Base-by-base conservation (phyloP, 2,113 vertebrate species). In the Formicarius rufipectus region DNA sequence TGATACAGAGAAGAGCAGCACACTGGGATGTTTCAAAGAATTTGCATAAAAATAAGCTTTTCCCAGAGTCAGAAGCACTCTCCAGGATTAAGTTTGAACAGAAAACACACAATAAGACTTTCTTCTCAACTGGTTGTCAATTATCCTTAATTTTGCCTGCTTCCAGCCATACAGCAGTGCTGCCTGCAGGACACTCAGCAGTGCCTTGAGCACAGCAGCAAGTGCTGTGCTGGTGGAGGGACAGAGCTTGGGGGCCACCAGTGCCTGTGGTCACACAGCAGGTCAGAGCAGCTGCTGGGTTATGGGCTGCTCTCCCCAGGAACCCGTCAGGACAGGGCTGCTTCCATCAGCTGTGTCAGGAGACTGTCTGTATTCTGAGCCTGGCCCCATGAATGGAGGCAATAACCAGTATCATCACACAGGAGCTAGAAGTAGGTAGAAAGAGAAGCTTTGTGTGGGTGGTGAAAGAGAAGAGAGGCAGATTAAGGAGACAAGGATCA, bases 401-500 rank as follows among this genome's bases (percentile, higher is more conserved):
- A 71, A 37, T 19, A 59, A 56, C 33, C 22, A 27, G 76, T 77
- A 77, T 28, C 79, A 44, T 80, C 93, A 89, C 1, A 3, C 79
- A 91, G 92, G 42, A 96, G 22, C 44, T 9, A 72, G 72, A 45
- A 71, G 81, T 12, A 77, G 69, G 76, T 55, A 93, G 94, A 85
- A 88, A 85, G 78, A 93, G 75, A 75, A 90, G 83, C 64, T 94
- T 91, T 86, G 93, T 90, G 95, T 95, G 93, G 96, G 95, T 84
- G 88, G 93, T 52, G 73, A 94, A 79, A 93, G 72, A 66, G 84
- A 78, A 95, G 85, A 93, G 55, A 95, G 27, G 72, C 82, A 92
- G 90, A 95, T 86, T 71, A 93, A 93, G 85, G 68, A 95, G 95
- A 93, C 92, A 92, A 95, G 83, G 90, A 97, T 86, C 90, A 94